Percentiles rank a stretch among this genome's conserved stretches.
Conservation (phyloP, 2,888 invertebrate species). For the Euclidia mi region DNA sequence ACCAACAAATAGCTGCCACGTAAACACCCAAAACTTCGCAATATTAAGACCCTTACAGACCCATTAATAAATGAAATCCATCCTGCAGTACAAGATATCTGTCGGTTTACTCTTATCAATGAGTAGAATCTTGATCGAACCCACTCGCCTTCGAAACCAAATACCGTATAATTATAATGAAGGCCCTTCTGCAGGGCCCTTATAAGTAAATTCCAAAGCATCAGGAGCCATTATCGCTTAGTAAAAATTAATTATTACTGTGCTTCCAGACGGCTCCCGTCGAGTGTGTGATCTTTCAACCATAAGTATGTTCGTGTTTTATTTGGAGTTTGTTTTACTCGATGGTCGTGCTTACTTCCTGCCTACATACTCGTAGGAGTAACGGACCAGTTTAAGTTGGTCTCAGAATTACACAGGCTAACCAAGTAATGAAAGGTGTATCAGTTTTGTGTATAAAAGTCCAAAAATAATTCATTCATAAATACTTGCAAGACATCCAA, state of each 20-base stretch:
- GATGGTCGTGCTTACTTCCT: too few species aligned
- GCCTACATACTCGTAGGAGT: too few species aligned
- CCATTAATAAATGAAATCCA: conserved; percentile 2
- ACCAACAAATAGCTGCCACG: too few species aligned
- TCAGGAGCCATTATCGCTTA: conserved; percentile 37
- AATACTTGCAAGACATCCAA: too few species aligned
- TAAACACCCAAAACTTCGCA: conserved; percentile 4
- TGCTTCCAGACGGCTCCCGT: conserved; percentile 29
- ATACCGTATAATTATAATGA: conserved; percentile 43
- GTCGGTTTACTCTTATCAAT: conserved; percentile 9
- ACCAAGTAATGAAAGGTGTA: too few species aligned
- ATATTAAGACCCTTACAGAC: conserved; percentile 3
- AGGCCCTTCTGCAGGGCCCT: conserved; percentile 19
- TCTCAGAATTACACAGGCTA: too few species aligned
- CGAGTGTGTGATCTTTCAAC: conserved; percentile 16
- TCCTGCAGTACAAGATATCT: conserved; percentile 9
- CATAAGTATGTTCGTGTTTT: not conserved
- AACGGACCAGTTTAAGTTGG: too few species aligned
- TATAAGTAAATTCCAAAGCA: too few species aligned
- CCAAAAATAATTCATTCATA: too few species aligned
- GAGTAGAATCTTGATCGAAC: conserved; percentile 4
- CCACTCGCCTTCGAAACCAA: conserved; percentile 14
- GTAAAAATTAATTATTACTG: conserved; percentile 38
- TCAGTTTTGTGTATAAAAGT: too few species aligned
- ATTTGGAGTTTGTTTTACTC: not conserved